Evolutionary conservation across 2,113 vertebrate genomes (phyloP), one percentile per base, ranked within the genome.

Genomic region (Hipposideros armiger): DNA sequence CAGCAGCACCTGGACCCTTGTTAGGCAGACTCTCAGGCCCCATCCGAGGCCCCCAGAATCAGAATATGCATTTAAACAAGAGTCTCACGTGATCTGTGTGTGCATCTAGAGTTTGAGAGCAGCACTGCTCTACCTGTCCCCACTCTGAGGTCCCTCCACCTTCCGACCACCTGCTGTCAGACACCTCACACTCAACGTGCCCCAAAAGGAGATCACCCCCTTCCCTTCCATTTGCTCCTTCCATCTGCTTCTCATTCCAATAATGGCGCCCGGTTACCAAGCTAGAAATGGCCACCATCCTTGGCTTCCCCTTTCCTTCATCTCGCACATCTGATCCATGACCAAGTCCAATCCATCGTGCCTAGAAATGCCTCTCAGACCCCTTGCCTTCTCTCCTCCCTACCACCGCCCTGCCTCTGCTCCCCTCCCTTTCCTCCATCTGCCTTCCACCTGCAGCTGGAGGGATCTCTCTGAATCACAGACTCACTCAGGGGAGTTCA

Each of bases 71-170:
- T n/a, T 17, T 6, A 40, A 58, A 58, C 47, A 10, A 64, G 36
- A 30, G 14, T 10, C 20, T n/a, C 26, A 0, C 2, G 42, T 5
- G 3, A 9, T 4, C 40, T 2, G 3, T 0, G 4, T 17, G 45
- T 1, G 4, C 24, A 4, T 14, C 7, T 5, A 3, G 54, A 30
- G 36, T 36, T 11, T 28, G 67, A 81, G 72, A 32, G 32, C 28
- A 56, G 56, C 6, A 3, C 28, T 50, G 36, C n/a, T 40, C 26
- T 20, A 0, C 30, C 1, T 1, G 3, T 14, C 13, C 81, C 54
- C 30, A 1, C 66, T 11, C 3, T 1, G 56, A 20, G n/a, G 11
- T 28, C 6, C 60, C 8, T 19, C 67, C 11, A 2, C 19, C 36
- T 19, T 28, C 72, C 42, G 58, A 36, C 24, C 17, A 13, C 30